phyloP scores from a whole-genome alignment of 2,888 invertebrate species.

The Sinohyriopsis cumingii region DNA sequence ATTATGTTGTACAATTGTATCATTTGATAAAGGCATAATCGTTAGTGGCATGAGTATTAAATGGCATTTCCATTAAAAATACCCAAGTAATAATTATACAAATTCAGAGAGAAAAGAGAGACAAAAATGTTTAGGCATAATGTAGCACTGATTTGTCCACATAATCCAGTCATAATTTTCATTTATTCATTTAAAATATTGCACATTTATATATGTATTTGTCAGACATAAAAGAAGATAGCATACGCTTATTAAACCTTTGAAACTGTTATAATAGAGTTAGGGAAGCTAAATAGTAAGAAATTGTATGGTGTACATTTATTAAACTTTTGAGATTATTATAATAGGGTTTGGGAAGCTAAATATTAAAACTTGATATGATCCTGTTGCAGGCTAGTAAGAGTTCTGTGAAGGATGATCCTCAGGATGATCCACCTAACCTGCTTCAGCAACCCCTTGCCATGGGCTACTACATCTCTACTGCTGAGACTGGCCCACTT shows the following conservation, averaged over 20 bases:
- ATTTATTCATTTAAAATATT: too few species aligned
- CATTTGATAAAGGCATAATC: too few species aligned
- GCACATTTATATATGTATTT: too few species aligned
- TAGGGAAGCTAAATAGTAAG: not conserved
- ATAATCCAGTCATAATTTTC: too few species aligned
- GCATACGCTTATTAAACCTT: not conserved
- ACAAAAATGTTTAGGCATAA: not conserved
- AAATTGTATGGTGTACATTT: not conserved
- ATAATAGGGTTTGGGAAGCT: not conserved
- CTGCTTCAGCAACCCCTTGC: slow-evolving; percentile 98
- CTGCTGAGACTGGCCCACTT: slow-evolving; percentile 78
- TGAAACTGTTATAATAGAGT: not conserved
- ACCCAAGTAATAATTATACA: slow-evolving; percentile 1
- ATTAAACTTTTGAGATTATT: not conserved
- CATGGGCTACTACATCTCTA: slow-evolving; percentile 96
- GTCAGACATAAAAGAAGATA: too few species aligned
- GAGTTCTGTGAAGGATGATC: slow-evolving; percentile 35
- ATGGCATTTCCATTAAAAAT: too few species aligned
- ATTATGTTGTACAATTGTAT: too few species aligned
- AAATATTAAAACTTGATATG: not conserved
- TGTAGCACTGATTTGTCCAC: not conserved
- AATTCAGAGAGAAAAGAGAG: not conserved
- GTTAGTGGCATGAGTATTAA: too few species aligned
- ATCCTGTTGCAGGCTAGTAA: slow-evolving; percentile 19
- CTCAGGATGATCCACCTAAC: slow-evolving; percentile 81